Base-by-base conservation (phyloP, 2,888 invertebrate genomes). In the Luffia ferchaultella region DNA sequence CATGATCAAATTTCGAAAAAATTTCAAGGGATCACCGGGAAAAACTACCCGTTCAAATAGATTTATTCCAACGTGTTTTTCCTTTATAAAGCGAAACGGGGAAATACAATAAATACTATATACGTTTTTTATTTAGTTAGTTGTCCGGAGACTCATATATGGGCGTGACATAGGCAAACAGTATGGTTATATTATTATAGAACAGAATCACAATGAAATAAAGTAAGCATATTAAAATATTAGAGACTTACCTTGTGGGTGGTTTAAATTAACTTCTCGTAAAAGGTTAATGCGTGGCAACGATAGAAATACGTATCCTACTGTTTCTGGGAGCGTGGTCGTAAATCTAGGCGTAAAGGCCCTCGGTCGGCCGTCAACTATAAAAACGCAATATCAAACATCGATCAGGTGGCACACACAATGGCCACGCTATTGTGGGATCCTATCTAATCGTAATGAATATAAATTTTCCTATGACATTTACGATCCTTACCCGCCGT, bases 381-480 rank as follows among this genome's bases (percentile, higher is more conserved):
- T 74, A 76, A 78, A 76, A 77, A 73, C 62, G 69, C 67, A 70
- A 75, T 76, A 79, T 76, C 75, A 70, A 68, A 72, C 76, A 71
- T 79, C 80, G 77, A 79, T 82, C 80, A 78, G 73, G 67, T 66
- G 63, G 67, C 72, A 70, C 64, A 63, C 60, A 63, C 80, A 82
- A 80, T 77, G 64, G 75, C 56, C 65, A 61, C 67, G 68, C 70
- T 64, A 75, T 79, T 78, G 77, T 77, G 70, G 66, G 63, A 68
- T 69, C 70, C 73, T 80, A 80, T 82, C 82, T 80, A 80, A 80
- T 79, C 80, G 82, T 79, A 76, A 78, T 82, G 77, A 79, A 82
- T 80, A 83, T 83, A 83, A 82, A 83, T 83, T 80, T 80, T 77
- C 75, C 73, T 76, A 79, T 79, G 82, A 82, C 82, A 78, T 83